Base-by-base conservation (phyloP, 2,113 vertebrate genomes). In the Lepisosteus oculatus region DNA sequence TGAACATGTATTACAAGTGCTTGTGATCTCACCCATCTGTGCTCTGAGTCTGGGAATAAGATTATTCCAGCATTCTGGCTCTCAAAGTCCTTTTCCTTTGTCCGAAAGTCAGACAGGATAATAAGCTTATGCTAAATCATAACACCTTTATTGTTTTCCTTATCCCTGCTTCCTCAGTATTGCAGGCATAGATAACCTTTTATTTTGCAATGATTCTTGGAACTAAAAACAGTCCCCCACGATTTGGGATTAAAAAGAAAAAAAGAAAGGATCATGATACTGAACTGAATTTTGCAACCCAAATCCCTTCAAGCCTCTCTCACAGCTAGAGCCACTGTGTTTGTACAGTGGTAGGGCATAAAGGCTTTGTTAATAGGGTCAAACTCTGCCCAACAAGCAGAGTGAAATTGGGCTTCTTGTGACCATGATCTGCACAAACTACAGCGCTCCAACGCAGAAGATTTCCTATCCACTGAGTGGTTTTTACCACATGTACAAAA, bases 51-150 rank as follows among this genome's bases (percentile, higher is more conserved):
- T 78, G 74, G 71, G 83, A 78, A 83, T 79, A 74, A 69, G 84
- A 76, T 89, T 87, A 81, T 66, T 72, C 63, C 63, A 76, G 79
- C 75, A 76, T 81, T 85, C 82, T 76, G 81, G 78, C 79, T 74
- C 80, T 80, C 85, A 12, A 76, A 74, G 80, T 79, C 74, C 57
- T 72, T 76, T 81, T 80, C 88, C 80, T 84, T 84, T 85, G 84
- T 87, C 82, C 78, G 15, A 76, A 64, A 72, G 74, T 65, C 78
- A 87, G 83, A 79, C 85, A 62, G 74, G 72, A 71, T 89, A 88
- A 87, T 85, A 78, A 81, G 85, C 81, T 91, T 87, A 85, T 77
- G 69, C 85, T 78, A 78, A 83, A 84, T 81, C 73, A 81, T 84
- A 88, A 89, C 84, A 81, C 81, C 67, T 70, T 73, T 78, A 84